phyloP scores from a whole-genome alignment of 2,113 vertebrate species.

The Zapornia atra region DNA sequence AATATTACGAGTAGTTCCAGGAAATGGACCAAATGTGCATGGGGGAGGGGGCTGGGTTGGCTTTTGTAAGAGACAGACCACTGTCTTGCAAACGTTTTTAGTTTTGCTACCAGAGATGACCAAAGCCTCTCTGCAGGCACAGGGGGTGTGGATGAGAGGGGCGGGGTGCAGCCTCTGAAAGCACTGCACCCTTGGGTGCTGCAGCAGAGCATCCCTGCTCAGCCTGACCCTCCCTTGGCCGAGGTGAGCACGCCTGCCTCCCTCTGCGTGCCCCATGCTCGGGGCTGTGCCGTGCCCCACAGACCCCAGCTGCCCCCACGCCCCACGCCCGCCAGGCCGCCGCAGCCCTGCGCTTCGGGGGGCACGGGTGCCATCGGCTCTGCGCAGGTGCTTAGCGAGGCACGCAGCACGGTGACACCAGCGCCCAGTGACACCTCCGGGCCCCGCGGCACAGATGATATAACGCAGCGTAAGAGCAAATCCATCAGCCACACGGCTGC shows the following conservation, averaged over 20 bases:
- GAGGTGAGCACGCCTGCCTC: neutral
- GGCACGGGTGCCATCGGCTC: fast-evolving
- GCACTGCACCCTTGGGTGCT: too few species aligned
- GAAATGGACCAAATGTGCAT: too few species aligned
- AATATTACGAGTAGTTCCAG: too few species aligned
- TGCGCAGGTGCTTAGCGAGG: fast-evolving
- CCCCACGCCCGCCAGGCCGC: neutral
- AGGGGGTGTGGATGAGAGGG: neutral
- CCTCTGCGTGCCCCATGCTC: too few species aligned
- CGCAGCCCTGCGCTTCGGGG: fast-evolving
- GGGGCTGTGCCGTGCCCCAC: neutral
- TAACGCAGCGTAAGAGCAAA: neutral
- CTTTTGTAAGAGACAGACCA: neutral
- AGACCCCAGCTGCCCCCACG: too few species aligned
- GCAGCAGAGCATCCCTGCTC: neutral
- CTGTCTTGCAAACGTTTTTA: neutral
- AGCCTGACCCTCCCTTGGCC: neutral
- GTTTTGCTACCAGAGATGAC: neutral
- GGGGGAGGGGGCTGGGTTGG: neutral
- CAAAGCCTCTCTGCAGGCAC: too few species aligned
- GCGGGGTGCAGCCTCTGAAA: neutral
- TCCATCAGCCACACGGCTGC: neutral
- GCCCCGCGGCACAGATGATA: neutral
- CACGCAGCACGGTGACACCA: neutral
- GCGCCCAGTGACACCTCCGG: neutral